Base-by-base conservation (phyloP, 2,113 vertebrate genomes). In the Lota lota region DNA sequence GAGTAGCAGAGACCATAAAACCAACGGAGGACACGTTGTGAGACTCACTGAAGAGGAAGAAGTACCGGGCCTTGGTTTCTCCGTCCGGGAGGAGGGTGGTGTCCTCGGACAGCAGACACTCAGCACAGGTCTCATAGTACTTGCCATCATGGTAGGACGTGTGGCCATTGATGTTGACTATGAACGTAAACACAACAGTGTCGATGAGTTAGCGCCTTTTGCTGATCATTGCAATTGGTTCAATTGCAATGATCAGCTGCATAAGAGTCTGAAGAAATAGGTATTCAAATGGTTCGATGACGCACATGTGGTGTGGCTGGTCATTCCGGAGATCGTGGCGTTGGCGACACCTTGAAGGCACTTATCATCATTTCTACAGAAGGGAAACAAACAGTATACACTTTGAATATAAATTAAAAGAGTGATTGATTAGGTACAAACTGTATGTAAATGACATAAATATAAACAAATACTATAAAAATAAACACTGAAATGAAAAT, bases 71-170 rank as follows among this genome's bases (percentile, higher is more conserved):
- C 67, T 85, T 89, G 7, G 87, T 76, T 50, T 82, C 77, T 62
- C 86, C 80, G 0, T 89, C 87, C 1, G 87, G 85, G 6, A 90
- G 82, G 24, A 89, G 47, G 22, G 81, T 87, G 54, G 84, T 89
- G 81, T 90, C 89, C 70, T 88, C 87, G 3, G 89, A 90, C 62
- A 90, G 73, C 2, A 90, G 84, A 40, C 89, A 90, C 72, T 88
- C 84, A 0, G 72, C 10, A 19, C 89, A 90, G 2, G 87, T 86
- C 72, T 87, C 85, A 6, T 89, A 90, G 71, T 85, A 90, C 53
- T 89, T 90, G 18, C 87, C 89, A 22, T 89, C 89, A 7, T 90
- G 89, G 63, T 88, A 90, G 20, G 87, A 90, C 61, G 87, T 88
- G 77, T 89, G 87, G 62, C 87, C 87, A 2, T 88, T 82, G 70